Percentiles rank a stretch among this genome's conserved stretches.
Conservation (phyloP, 2,888 invertebrate genomes). For the Ectobius pallidus region DNA sequence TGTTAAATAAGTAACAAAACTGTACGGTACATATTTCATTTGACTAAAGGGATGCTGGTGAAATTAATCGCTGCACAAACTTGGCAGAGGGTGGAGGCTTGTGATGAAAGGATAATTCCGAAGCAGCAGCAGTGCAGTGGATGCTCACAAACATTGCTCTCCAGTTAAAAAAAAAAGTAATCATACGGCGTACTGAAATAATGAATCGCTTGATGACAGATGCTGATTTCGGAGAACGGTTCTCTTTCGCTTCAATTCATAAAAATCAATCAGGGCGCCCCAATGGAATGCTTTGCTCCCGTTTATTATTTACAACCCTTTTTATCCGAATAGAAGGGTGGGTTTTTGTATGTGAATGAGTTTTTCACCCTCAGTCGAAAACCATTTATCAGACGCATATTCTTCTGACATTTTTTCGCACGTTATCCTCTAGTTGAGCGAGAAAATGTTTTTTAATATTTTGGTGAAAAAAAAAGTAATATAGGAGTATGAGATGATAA, state of each 20-base stretch:
- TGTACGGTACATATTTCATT: no score
- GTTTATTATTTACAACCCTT: conserved; percentile 12
- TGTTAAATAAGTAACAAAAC: no score
- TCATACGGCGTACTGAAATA: neutral
- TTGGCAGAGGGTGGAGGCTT: no score
- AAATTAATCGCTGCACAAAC: no score
- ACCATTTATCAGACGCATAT: conserved; percentile 29
- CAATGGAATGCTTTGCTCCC: neutral
- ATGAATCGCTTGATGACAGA: conserved; percentile 19
- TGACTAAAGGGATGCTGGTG: no score
- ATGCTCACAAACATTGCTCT: no score
- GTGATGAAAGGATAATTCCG: no score
- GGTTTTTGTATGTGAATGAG: neutral
- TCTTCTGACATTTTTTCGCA: conserved; percentile 20
- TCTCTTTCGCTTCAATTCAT: conserved; percentile 23
- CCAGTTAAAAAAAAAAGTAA: neutral
- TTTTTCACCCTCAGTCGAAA: conserved; percentile 2
- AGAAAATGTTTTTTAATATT: neutral
- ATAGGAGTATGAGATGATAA: conserved; percentile 19
- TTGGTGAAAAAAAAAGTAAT: neutral
- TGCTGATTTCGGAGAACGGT: neutral
- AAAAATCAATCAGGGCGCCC: conserved; percentile 5
- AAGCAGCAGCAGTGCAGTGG: no score
- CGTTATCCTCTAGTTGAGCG: conserved; percentile 21
- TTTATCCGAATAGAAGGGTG: neutral